Conservation (phyloP, 2,888 invertebrate genomes). For the Diloba caeruleocephala region DNA sequence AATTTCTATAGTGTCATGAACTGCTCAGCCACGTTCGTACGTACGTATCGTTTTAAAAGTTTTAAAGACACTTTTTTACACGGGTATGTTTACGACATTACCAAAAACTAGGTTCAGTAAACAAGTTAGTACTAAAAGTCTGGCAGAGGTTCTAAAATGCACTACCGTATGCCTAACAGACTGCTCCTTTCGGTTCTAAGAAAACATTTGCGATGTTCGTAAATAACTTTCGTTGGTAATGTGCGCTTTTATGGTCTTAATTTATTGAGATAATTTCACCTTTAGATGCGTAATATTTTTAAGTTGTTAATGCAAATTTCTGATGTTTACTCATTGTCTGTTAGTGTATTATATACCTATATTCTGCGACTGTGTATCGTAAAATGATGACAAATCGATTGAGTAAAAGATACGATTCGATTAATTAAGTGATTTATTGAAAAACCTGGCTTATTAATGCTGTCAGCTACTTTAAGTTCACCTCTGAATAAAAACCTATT, state of each 20-base stretch:
- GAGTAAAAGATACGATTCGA: too few relatives aligned
- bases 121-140: constrained; percentile 36
- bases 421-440: too few relatives aligned
- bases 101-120: background rate
- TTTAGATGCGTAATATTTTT: background rate
- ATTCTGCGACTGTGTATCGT: too few relatives aligned
- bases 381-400: too few relatives aligned
- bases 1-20: too few relatives aligned
- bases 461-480: too few relatives aligned
- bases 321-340: background rate
- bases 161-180: constrained; percentile 20
- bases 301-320: background rate
- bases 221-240: constrained; percentile 31
- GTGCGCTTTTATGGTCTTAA: constrained; percentile 20
- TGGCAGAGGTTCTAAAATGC: constrained; percentile 25
- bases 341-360: background rate
- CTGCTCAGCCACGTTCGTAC: too few relatives aligned
- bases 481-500: too few relatives aligned
- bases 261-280: constrained; percentile 31
- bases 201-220: constrained; percentile 29
- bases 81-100: too few relatives aligned
- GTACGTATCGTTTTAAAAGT: too few relatives aligned
- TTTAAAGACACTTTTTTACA: too few relatives aligned
- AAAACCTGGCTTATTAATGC: too few relatives aligned
- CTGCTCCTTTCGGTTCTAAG: constrained; percentile 24